These are phyloP conservation scores for Cossypha caffra DNA, from an alignment of 2,797 vertebrate genomes.

Conservation along the genomic window DNA sequence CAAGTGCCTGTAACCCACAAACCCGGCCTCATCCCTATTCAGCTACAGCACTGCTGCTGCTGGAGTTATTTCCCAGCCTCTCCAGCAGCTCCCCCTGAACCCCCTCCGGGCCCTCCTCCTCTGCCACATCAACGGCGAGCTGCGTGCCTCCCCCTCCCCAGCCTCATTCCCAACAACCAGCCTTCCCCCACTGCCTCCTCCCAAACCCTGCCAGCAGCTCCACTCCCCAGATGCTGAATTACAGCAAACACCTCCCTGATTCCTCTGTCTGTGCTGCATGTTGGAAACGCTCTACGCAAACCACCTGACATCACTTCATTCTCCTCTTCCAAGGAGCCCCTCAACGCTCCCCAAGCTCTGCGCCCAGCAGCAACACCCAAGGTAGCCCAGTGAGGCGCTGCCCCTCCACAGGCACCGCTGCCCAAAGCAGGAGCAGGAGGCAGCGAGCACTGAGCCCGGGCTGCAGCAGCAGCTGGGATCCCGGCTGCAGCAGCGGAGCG, in stretches of 20 bases:
- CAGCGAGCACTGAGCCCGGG: neutral
- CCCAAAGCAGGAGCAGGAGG: neutral
- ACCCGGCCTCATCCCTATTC: neutral
- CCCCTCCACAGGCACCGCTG: neutral
- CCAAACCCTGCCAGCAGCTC: neutral
- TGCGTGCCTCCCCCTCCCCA: neutral
- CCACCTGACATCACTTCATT: neutral
- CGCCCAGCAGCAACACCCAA: neutral
- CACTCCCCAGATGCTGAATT: neutral
- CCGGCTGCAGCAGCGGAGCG: neutral
- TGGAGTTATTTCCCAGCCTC: neutral
- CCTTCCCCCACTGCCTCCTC: neutral
- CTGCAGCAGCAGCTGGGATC: no score
- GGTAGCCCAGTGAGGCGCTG: accelerated
- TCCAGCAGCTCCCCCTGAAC: neutral
- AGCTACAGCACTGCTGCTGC: neutral
- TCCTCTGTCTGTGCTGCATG: neutral
- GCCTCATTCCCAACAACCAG: neutral
- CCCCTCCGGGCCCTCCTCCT: neutral
- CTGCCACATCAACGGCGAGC: neutral
- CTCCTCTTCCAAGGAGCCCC: neutral
- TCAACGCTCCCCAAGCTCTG: neutral
- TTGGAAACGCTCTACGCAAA: neutral
- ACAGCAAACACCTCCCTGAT: neutral
- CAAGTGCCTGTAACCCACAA: accelerated